These are phyloP conservation scores for Cyanoramphus novaezelandiae DNA, from an alignment of 2,113 vertebrate genomes.

Conservation along the genomic window DNA sequence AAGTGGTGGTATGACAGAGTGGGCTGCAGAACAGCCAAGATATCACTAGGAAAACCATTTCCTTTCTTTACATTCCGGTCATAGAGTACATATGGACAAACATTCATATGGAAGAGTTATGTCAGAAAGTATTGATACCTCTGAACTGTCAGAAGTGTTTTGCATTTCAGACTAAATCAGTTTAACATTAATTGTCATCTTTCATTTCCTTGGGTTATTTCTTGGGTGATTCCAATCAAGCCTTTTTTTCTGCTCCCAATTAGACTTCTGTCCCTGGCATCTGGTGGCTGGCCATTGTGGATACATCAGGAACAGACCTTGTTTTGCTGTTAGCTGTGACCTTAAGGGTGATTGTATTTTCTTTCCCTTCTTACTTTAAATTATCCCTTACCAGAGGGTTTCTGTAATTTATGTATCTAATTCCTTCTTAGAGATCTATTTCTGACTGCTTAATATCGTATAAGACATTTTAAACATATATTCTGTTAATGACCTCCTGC, in stretches of 20 bases:
- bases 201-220: not conserved
- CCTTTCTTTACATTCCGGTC: not conserved
- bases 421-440: not conserved
- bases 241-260: not conserved
- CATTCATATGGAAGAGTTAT: not conserved
- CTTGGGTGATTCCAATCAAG: not conserved
- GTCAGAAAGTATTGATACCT: not conserved
- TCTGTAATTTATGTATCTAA: not conserved
- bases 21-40: not conserved
- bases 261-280: not conserved
- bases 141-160: not conserved
- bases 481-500: not conserved
- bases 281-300: not conserved
- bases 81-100: not conserved
- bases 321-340: not conserved
- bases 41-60: not conserved
- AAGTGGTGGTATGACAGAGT: not conserved
- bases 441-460: not conserved
- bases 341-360: not conserved
- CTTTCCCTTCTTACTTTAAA: not conserved
- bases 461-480: not conserved
- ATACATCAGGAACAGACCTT: not conserved
- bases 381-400: not conserved
- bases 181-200: not conserved
- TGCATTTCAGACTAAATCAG: not conserved